Percentiles rank a stretch among this genome's conserved stretches.
Evolutionary conservation across 1,140 invertebrate species (phyloP).

Genomic region (Drosophila repletoides): DNA sequence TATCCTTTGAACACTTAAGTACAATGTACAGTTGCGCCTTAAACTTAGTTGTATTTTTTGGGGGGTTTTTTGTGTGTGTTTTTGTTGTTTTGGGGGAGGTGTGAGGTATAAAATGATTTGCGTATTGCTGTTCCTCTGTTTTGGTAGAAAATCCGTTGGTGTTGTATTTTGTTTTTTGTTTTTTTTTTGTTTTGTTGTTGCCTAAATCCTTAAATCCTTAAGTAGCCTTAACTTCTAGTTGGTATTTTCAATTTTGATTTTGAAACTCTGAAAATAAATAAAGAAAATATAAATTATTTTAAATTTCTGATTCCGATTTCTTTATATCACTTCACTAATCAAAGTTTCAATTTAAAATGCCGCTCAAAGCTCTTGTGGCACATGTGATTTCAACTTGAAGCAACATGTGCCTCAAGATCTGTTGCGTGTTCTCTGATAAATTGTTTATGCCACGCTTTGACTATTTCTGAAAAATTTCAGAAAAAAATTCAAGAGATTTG

Average conservation of each 20-base stretch:
- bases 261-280: conserved; percentile 74
- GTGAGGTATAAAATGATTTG: conserved; percentile 81
- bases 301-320: not conserved
- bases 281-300: conserved; percentile 2
- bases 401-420: conserved; percentile 31
- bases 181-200: conserved; percentile 49
- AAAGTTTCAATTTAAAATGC: conserved; percentile 32
- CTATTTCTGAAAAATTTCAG: conserved; percentile 45
- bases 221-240: conserved; percentile 74
- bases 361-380: not conserved
- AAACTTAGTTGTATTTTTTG: conserved; percentile 60
- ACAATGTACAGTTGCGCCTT: conserved; percentile 79
- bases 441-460: conserved; percentile 61
- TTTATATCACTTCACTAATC: conserved; percentile 9
- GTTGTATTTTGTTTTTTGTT: conserved; percentile 40
- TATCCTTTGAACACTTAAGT: conserved; percentile 81
- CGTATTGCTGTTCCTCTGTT: conserved; percentile 44
- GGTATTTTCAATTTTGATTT: conserved; percentile 80
- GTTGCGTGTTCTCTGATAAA: conserved; percentile 43
- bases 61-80: conserved; percentile 29
- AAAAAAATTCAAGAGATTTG: not conserved
- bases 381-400: conserved; percentile 4
- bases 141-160: conserved; percentile 65
- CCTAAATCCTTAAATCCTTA: conserved; percentile 65
- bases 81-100: conserved; percentile 1